Evolutionary conservation across 2,113 vertebrate species (phyloP).

Genomic region (Tenrec ecaudatus): DNA sequence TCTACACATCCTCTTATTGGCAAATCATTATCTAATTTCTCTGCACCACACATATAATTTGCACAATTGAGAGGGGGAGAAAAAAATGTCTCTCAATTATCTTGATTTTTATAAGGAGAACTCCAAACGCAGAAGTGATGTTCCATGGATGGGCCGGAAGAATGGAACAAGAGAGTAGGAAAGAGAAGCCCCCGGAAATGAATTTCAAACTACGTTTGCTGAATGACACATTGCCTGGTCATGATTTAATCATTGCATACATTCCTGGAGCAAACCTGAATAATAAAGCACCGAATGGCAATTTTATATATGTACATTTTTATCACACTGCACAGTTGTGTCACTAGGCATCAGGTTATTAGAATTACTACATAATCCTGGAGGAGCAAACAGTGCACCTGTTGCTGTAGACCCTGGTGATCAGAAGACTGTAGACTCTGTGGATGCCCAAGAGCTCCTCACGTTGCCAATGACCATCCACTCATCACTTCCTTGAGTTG

Average conservation of each 20-base stretch:
- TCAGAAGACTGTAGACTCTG: background rate
- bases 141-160: background rate
- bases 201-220: constrained; percentile 33
- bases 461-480: background rate
- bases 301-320: constrained; percentile 19
- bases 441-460: background rate
- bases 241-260: background rate
- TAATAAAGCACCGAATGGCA: background rate
- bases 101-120: constrained; percentile 53
- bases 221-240: background rate
- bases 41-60: constrained; percentile 33
- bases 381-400: background rate
- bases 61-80: constrained; percentile 45
- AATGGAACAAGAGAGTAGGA: background rate
- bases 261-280: background rate
- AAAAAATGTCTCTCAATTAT: constrained; percentile 60
- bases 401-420: background rate
- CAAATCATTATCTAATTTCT: constrained; percentile 77
- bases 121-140: constrained; percentile 48
- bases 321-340: background rate
- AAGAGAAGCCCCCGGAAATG: background rate
- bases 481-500: no score
- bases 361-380: background rate
- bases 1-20: constrained; percentile 60
- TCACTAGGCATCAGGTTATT: background rate